Conservation (phyloP, 2,888 invertebrate species). For the Adineta ricciae region DNA sequence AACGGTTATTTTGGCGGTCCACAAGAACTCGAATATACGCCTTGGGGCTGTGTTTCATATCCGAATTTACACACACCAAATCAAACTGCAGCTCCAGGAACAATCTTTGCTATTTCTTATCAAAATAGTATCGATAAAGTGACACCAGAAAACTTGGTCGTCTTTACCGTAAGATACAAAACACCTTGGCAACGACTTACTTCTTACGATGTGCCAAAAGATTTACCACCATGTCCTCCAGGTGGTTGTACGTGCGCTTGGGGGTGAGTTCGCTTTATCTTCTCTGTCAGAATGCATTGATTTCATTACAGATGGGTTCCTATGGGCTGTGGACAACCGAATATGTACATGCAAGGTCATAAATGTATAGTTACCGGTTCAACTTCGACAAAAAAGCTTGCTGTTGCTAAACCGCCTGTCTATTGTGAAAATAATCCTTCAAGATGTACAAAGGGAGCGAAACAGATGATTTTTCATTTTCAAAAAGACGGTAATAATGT, state of each 20-base stretch:
- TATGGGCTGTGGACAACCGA: not conserved
- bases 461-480: not conserved
- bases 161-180: not conserved
- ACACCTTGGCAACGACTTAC: not conserved
- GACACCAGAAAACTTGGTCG: not conserved
- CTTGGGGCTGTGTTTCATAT: not conserved
- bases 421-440: not conserved
- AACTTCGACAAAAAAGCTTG: not conserved
- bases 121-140: not conserved
- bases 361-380: not conserved
- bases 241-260: not conserved
- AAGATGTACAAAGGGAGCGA: slow-evolving; percentile 4
- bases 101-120: not conserved
- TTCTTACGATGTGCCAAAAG: not conserved
- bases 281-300: not conserved
- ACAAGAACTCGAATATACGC: not conserved
- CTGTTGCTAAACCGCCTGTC: not conserved
- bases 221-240: slow-evolving; percentile 1
- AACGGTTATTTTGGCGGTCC: not conserved
- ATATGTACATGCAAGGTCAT: not conserved
- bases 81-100: not conserved
- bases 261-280: not conserved
- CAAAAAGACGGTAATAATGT: slow-evolving; percentile 2
- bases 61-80: not conserved
- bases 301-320: not conserved